Evolutionary conservation across 2,797 vertebrate species (phyloP).

Genomic region (Enteromius paludinosus): DNA sequence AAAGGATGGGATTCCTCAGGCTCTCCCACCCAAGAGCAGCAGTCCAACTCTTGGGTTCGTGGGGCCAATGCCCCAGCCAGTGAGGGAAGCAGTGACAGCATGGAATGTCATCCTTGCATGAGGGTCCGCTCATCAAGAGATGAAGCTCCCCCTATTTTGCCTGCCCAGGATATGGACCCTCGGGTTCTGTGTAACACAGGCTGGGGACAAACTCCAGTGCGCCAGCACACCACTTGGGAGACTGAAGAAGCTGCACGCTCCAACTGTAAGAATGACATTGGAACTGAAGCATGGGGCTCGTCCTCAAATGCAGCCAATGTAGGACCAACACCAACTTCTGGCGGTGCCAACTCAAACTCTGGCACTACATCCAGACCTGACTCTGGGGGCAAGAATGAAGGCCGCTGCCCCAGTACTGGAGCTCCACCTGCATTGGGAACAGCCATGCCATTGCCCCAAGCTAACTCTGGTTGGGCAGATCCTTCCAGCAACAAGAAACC

Average conservation of each 20-base stretch:
- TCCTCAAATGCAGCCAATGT: constrained; percentile 71
- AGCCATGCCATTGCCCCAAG: constrained; percentile 71
- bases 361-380: constrained; percentile 84
- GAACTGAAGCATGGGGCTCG: constrained; percentile 86
- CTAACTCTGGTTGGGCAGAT: constrained; percentile 90
- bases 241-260: constrained; percentile 81
- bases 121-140: constrained; percentile 81
- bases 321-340: constrained; percentile 69
- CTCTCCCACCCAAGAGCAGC: constrained; percentile 80
- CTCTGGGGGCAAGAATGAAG: constrained; percentile 89
- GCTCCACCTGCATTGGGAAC: constrained; percentile 87
- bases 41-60: constrained; percentile 81
- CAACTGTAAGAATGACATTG: constrained; percentile 89
- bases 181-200: constrained; percentile 97
- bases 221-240: constrained; percentile 98
- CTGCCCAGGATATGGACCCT: constrained; percentile 92
- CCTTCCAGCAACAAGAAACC: constrained; percentile 81
- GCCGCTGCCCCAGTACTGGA: constrained; percentile 87
- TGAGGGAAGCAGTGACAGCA: constrained; percentile 86
- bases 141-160: constrained; percentile 86
- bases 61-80: constrained; percentile 86
- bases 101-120: constrained; percentile 75
- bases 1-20: constrained; percentile 78
- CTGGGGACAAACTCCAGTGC: constrained; percentile 98
- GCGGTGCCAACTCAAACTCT: constrained; percentile 74